Evolutionary conservation across 2,888 invertebrate genomes (phyloP), one percentile per base, ranked within the genome.

Genomic region (Cacoxenus indagator): DNA sequence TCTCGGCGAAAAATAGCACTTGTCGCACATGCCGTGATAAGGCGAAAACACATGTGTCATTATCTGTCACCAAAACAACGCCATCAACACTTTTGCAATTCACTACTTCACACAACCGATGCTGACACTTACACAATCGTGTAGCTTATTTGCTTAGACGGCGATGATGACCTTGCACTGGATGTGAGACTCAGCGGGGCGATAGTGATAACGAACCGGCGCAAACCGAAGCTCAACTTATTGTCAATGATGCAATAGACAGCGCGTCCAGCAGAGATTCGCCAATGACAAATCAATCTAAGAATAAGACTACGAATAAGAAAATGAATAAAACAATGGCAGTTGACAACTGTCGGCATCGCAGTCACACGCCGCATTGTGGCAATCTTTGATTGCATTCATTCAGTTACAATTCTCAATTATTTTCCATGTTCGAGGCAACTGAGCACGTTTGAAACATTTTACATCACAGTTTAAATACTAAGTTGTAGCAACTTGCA

Each of bases 401-500:
- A 31, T 59, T 59, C 19, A 19, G 26, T 57, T 17, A 3, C 8
- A n/a, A 22, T 22, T 51, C 19, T 19, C 5, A 14, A 5, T 29
- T 29, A 4, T 29, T 14, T 59, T 59, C 11, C 19, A 17, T 57
- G 57, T 29, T 11, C 27, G 27, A 26, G 14, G n/a, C 24, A 57
- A 29, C 22, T 57, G 17, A 3, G 17, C 31, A 59, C 26, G 59
- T 31, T 31, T 17, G 11, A 22, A 17, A 27, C 9, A 9, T 29
- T 59, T 55, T 55, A 55, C 61, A 62, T 62, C 61, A 62, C 61
- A 62, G 61, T 62, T 19, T 59, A 29, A 59, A 11, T 54, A n/a
- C n/a, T n/a, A 19, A 24, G 22, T 24, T 54, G 43, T 43, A 19
- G 14, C 61, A 22, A 43, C 37, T 59, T 31, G 4, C 22, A 9